Percentiles rank a stretch among this genome's conserved stretches.
Conservation (phyloP, 2,888 invertebrate species). For the Lasioglossum oenotherae region DNA sequence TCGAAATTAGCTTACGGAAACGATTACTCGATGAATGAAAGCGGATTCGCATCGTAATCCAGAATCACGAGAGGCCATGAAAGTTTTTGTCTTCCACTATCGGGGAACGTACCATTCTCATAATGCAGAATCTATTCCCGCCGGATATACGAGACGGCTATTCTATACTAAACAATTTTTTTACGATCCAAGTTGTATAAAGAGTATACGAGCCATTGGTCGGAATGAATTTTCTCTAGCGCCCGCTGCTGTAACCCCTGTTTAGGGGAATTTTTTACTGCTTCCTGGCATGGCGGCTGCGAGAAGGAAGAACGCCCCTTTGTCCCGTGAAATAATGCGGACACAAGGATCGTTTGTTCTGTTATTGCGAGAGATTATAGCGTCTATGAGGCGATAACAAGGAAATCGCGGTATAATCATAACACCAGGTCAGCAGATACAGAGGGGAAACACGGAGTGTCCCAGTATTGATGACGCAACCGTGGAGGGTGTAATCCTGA, state of each 20-base stretch:
- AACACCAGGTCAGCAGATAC: neutral
- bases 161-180: slow-evolving; percentile 39
- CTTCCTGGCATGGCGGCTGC: neutral
- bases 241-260: slow-evolving; percentile 9
- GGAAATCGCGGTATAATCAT: neutral
- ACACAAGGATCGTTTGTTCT: neutral
- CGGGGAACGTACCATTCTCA: neutral
- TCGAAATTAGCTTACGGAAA: neutral
- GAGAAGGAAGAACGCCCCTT: neutral
- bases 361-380: slow-evolving; percentile 1
- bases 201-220: slow-evolving; percentile 34
- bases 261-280: slow-evolving; percentile 5
- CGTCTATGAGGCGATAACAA: neutral
- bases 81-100: neutral
- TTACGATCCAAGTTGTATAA: slow-evolving; percentile 27
- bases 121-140: slow-evolving; percentile 23
- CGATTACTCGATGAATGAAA: neutral
- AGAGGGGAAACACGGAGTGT: neutral
- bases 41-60: neutral
- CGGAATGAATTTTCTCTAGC: slow-evolving; percentile 13
- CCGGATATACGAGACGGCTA: slow-evolving; percentile 16
- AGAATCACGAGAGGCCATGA: neutral
- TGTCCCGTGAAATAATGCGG: neutral
- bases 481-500: too few species aligned
- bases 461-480: neutral